Evolutionary conservation across 2,797 vertebrate species (phyloP).

Genomic region (Sebastes miniatus): DNA sequence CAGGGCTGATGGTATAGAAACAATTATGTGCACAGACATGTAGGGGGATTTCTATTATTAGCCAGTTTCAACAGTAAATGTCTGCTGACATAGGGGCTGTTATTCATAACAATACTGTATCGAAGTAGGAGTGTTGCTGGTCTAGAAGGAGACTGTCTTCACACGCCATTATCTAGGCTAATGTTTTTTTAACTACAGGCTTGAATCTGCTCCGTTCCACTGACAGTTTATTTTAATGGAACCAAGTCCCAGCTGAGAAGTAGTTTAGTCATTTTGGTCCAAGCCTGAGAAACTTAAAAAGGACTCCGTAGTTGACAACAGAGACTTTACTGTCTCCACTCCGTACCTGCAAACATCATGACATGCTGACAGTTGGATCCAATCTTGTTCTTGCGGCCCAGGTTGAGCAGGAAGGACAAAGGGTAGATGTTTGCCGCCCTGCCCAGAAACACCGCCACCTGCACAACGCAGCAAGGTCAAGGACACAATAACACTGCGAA

Average conservation of each 20-base stretch:
- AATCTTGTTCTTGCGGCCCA: constrained; percentile 95
- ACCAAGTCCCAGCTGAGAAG: neutral
- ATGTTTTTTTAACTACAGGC: neutral
- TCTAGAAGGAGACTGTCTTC: neutral
- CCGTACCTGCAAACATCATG: constrained; percentile 98
- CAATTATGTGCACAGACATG: neutral
- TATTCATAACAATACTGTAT: neutral
- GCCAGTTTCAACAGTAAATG: neutral
- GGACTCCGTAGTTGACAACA: neutral
- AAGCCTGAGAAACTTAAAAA: neutral
- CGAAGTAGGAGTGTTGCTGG: neutral
- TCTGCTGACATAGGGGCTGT: neutral
- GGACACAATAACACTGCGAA: constrained; percentile 33
- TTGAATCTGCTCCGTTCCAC: neutral
- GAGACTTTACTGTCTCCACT: neutral
- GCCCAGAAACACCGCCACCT: constrained; percentile 96
- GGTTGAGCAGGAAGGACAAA: constrained; percentile 94
- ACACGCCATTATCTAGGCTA: neutral
- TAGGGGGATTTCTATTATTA: neutral
- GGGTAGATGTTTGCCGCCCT: constrained; percentile 98
- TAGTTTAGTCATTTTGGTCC: neutral
- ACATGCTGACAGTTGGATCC: constrained; percentile 94
- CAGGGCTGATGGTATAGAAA: neutral
- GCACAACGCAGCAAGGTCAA: constrained; percentile 58
- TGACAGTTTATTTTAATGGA: neutral